Evolutionary conservation across 2,113 vertebrate genomes (phyloP), one percentile per base, ranked within the genome.

Genomic region (Chaenocephalus aceratus): DNA sequence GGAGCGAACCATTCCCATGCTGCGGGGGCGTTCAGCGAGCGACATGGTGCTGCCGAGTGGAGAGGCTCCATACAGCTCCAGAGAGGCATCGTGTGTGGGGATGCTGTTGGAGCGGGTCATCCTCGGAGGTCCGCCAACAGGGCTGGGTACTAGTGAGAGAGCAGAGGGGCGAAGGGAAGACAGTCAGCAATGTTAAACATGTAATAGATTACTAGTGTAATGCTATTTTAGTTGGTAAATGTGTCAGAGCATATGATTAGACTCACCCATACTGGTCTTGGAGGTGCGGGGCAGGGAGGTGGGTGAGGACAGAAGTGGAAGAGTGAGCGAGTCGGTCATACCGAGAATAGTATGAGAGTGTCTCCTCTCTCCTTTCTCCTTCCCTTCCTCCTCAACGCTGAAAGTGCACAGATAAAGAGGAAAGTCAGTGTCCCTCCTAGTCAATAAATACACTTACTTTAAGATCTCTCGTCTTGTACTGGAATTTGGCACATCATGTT

Each of bases 81-180:
- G 95, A 76, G 97, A 95, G 82, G 96, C 95, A 60, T 99, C 97
- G 5, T 98, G 98, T 65, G 97, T 95, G 44, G 97, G 98, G 91
- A 99, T 99, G 95, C 98, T 99, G 96, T 98, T 99, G 91, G 98
- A 99, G 69, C 98, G 97, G 84, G 96, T 97, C 96, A 99, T 99
- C 88, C 97, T 96, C 0, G 97, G 96, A 83, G 96, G 84, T 80
- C 96, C 91, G 3, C 89, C 49, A 0, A 59, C 61, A 14, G 95
- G 90, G 51, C 96, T 97, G 86, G 97, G 95, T 69, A 96, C 96
- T 95, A 93, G 94, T 94, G 85, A 80, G 81, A 65, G 14, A 72
- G 7, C 26, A 62, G 12, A 57, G 56, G 30, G 30, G 23, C 12
- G 2, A 7, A 41, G 15, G 21, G 30, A 26, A 23, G 16, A 23